phyloP scores from a whole-genome alignment of 30 jellyfish, hydroid and myxozoan species.

The Catostylus mosaicus region DNA sequence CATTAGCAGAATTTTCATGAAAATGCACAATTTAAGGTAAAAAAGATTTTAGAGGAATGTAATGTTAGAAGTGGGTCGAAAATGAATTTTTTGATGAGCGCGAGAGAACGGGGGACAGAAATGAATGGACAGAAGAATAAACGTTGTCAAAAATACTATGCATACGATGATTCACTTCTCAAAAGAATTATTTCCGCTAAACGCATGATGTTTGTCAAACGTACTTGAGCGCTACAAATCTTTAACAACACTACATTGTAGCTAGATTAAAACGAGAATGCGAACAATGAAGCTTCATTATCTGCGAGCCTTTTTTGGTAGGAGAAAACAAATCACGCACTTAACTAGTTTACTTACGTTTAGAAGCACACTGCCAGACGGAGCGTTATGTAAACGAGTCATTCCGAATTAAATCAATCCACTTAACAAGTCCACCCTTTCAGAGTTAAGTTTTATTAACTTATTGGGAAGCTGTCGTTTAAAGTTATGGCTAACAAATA shows the following conservation, averaged over 20 bases:
- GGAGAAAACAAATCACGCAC: constrained; percentile 36
- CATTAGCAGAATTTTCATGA: too few species aligned
- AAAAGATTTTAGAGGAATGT: too few species aligned
- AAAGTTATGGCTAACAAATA: constrained; percentile 32
- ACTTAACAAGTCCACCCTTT: constrained; percentile 70
- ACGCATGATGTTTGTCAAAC: constrained; percentile 1
- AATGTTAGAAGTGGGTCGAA: too few species aligned
- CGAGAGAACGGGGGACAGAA: background rate
- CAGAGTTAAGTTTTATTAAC: constrained; percentile 46
- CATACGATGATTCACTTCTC: background rate
- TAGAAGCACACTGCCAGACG: constrained; percentile 31
- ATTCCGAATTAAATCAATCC: constrained; percentile 60
- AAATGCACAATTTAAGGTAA: too few species aligned
- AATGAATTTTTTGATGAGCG: too few species aligned
- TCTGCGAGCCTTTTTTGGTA: constrained; percentile 12
- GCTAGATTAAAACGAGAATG: background rate
- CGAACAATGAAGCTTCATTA: background rate
- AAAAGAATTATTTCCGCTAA: constrained; percentile 9
- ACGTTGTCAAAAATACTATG: background rate
- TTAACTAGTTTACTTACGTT: constrained; percentile 33
- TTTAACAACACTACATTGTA: background rate
- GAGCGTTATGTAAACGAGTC: constrained; percentile 61
- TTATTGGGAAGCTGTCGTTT: constrained; percentile 43
- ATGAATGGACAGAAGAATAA: background rate
- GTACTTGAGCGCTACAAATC: background rate